Evolutionary conservation across 2,113 vertebrate species (phyloP), one percentile per base, ranked within the genome.

Genomic region (Martes martes): DNA sequence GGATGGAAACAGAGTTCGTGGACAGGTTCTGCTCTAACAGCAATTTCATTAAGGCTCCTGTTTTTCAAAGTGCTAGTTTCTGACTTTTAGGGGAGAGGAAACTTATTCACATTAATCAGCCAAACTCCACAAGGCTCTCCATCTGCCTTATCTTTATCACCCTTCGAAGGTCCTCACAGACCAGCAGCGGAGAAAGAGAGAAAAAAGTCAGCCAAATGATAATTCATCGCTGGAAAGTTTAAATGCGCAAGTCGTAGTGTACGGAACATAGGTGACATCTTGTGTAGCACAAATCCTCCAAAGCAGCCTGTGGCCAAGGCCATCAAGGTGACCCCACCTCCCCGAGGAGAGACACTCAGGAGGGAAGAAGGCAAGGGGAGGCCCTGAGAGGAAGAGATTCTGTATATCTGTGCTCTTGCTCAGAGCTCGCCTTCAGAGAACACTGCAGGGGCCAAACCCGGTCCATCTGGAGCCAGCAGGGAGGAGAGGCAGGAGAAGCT

Each of bases 141-240:
- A 87, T 52, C 80, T 85, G 36, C 55, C 61, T 92, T 52, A 26
- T 80, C 39, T 84, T 87, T 81, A 87, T 47, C 52, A 73, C 18
- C 14, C 42, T 96, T 59, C 0, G 0, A 61, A 90, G 47, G 33
- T 57, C 26, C 36, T 78, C 11, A 57, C 52, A 89, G 61, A 57
- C 26, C 15, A 94, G 78, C 5, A 74, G 13, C 23, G n/a, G 24
- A 83, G 89, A 95, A 85, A 24, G 28, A 7, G 3, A 31, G 78
- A 31, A 33, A 50, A 47, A 63, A 57, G 36, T 73, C 57, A 69
- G 45, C 45, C 52, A 74, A 63, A 96, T n/a, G 14, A 71, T 82
- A 97, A 91, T 78, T 84, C 61, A 89, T 9, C 47, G 47, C 83
- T 63, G 83, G 73, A 80, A 93, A 92, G 71, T 92, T 95, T 86